Evolutionary conservation across 1,140 invertebrate species (phyloP).

Genomic region (Brachionus rubens): DNA sequence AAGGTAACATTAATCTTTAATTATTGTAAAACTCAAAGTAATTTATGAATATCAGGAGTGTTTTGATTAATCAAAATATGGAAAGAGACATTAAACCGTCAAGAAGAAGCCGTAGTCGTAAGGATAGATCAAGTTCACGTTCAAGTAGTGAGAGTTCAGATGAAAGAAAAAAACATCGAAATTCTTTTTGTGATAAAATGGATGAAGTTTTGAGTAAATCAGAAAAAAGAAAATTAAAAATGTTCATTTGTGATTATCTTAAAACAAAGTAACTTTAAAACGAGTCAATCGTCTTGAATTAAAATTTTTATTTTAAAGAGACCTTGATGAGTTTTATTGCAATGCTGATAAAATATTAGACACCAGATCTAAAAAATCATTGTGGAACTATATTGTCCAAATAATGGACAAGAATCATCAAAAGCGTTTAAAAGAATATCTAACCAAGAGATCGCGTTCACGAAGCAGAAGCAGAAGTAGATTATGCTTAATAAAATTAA

Average conservation of each 20-base stretch:
- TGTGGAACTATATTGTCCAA: neutral
- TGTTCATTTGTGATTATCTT: neutral
- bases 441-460: neutral
- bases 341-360: neutral
- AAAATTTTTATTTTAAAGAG: neutral
- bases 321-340: conserved; percentile 7
- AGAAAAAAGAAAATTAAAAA: neutral
- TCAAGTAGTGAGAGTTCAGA: too few relatives aligned
- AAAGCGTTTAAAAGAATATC: neutral
- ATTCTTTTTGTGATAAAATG: neutral
- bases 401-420: neutral
- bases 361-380: neutral
- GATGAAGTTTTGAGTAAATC: neutral
- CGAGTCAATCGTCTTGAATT: too few relatives aligned
- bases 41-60: too few relatives aligned
- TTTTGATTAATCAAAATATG: too few relatives aligned
- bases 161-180: too few relatives aligned
- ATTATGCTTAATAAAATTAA: too few relatives aligned
- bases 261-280: neutral
- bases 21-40: too few relatives aligned
- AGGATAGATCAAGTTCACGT: too few relatives aligned
- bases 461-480: too few relatives aligned
- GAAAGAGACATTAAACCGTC: too few relatives aligned
- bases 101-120: too few relatives aligned
- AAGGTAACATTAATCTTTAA: too few relatives aligned